Evolutionary conservation across 2,888 invertebrate species (phyloP).

Genomic region (Cryptus viduatorius): DNA sequence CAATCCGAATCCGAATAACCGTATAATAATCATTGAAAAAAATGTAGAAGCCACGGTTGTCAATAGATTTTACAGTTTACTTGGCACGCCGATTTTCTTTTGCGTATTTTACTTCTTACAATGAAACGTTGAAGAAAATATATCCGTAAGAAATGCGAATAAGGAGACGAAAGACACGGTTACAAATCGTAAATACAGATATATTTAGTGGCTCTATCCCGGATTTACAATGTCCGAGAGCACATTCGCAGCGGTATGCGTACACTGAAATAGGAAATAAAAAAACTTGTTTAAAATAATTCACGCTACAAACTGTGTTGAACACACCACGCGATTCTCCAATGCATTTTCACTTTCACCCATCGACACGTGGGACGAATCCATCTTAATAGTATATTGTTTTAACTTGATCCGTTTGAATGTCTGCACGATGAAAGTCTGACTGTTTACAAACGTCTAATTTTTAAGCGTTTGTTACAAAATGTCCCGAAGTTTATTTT

Average conservation of each 20-base stretch:
- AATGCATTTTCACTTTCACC: slow-evolving; percentile 5
- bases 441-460: slow-evolving; percentile 27
- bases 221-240: slow-evolving; percentile 32
- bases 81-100: neutral
- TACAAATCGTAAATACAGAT: slow-evolving; percentile 57
- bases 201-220: slow-evolving; percentile 43
- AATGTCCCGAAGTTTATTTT: too few relatives aligned
- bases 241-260: slow-evolving; percentile 30
- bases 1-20: too few relatives aligned
- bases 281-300: slow-evolving; percentile 21
- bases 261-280: slow-evolving; percentile 43
- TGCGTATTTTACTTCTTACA: neutral
- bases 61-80: too few relatives aligned
- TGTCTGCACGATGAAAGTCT: slow-evolving; percentile 11
- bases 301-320: slow-evolving; percentile 25
- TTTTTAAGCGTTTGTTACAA: neutral
- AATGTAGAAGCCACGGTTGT: too few relatives aligned
- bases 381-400: slow-evolving; percentile 37
- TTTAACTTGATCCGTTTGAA: slow-evolving; percentile 16
- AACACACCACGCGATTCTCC: slow-evolving; percentile 16
- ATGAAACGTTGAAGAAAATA: neutral
- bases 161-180: slow-evolving; percentile 25
- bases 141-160: neutral
- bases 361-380: slow-evolving; percentile 13
- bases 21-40: too few relatives aligned